Evolutionary conservation across 2,888 invertebrate species (phyloP), one percentile per base, ranked within the genome.

Genomic region (Pherbina coryleti): DNA sequence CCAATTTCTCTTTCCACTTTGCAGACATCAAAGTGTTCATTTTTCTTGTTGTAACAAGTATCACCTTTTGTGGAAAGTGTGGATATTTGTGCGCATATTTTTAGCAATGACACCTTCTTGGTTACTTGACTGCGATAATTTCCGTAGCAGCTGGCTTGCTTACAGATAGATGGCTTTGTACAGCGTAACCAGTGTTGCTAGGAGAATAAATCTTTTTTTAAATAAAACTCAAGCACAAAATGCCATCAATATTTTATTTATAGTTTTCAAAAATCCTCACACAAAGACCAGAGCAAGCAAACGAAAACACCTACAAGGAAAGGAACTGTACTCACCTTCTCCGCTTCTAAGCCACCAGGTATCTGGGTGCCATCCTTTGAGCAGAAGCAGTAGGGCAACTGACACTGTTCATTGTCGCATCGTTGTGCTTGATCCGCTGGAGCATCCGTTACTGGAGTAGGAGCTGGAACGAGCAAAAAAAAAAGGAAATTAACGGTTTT

Each of bases 281-380:
- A 83, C 81, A 82, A 81, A 79, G 70, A 77, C 79, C 79, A 57
- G 77, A 55, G 53, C 57, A 77, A 57, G 51, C 62, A 66, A 73
- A 44, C 67, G 44, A 60, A 64, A 25, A 81, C 66, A 76, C 81
- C 14, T 81, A 79, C 69, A 71, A 34, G 34, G 28, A 72, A 51
- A 5, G 2, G 8, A 17, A 17, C 19, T 28, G 2, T 44, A 87
- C 90, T 91, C 91, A 96, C 97, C 85, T 97, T 95, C 88, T 95
- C 94, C 19, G 95, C 93, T 77, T 95, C 93, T 49, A 97, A 90
- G 73, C 94, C 95, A 49, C 96, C 96, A 9, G 97, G 97, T 83
- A 97, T 95, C 79, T 93, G 88, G 5, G 97, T 97, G 53, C 97
- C 97, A 89, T 97, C 97, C 87, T 95, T 94, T 53, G 97, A 97